phyloP scores from a whole-genome alignment of 2,888 invertebrate genomes.

The Hyalella azteca region DNA sequence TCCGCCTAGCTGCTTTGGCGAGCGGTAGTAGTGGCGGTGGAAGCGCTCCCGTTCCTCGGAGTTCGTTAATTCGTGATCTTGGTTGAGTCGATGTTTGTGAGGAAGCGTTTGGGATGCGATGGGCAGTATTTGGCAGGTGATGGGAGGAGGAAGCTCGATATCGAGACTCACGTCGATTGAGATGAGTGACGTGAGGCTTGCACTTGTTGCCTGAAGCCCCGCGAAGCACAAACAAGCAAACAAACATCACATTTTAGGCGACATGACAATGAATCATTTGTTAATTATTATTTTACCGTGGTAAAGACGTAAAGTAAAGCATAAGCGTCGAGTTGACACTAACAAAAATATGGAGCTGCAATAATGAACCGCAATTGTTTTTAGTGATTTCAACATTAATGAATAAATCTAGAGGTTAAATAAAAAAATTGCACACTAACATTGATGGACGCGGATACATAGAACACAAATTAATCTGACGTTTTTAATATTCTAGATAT shows the following conservation, averaged over 20 bases:
- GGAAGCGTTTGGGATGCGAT: constrained; percentile 13
- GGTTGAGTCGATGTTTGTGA: not conserved
- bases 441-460: no score
- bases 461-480: no score
- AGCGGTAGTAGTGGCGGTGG: constrained; percentile 21
- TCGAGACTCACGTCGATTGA: constrained; percentile 55
- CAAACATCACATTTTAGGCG: not conserved
- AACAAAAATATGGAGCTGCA: no score
- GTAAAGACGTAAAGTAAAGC: no score
- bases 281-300: no score
- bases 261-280: no score
- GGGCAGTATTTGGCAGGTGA: constrained; percentile 37
- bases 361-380: no score
- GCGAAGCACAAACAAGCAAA: not conserved
- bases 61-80: not conserved
- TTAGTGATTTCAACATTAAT: no score
- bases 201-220: not conserved
- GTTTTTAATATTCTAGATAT: no score
- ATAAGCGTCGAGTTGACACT: no score
- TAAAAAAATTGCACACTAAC: no score
- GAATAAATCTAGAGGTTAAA: no score
- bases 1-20: not conserved
- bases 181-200: constrained; percentile 52
- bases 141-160: constrained; percentile 56
- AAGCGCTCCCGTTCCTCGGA: constrained; percentile 5